Conservation (phyloP, 2,888 invertebrate genomes). For the Emmelina monodactyla region DNA sequence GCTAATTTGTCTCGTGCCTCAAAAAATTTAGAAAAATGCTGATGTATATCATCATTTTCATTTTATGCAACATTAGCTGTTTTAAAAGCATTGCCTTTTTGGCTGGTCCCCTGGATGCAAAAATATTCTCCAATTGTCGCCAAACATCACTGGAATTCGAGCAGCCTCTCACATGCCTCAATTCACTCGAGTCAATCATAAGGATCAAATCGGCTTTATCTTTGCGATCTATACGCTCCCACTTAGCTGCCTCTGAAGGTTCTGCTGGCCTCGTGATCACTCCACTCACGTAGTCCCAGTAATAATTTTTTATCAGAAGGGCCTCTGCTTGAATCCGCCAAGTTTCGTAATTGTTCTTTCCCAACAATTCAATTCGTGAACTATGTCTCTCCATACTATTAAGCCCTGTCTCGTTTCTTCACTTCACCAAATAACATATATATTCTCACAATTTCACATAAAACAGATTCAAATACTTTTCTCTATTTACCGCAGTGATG, state of each 20-base stretch:
- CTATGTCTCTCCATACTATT: background rate
- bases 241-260: background rate
- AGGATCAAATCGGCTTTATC: background rate
- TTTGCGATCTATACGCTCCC: background rate
- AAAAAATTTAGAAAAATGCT: constrained; percentile 1
- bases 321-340: background rate
- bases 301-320: background rate
- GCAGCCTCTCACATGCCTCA: background rate
- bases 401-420: background rate
- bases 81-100: constrained; percentile 4
- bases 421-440: too few relatives aligned
- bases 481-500: background rate
- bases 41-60: background rate
- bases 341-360: background rate
- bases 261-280: background rate
- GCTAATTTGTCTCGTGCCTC: background rate
- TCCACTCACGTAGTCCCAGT: background rate
- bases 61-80: background rate
- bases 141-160: constrained; percentile 1
- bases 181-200: background rate
- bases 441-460: too few relatives aligned
- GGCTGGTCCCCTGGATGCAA: constrained; percentile 4
- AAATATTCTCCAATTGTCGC: constrained; percentile 1
- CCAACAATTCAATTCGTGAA: background rate
- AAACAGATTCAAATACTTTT: background rate